Percentiles rank a stretch among this genome's conserved stretches.
phyloP scores from a whole-genome alignment of 2,888 invertebrate species.

The Chydorus sphaericus region DNA sequence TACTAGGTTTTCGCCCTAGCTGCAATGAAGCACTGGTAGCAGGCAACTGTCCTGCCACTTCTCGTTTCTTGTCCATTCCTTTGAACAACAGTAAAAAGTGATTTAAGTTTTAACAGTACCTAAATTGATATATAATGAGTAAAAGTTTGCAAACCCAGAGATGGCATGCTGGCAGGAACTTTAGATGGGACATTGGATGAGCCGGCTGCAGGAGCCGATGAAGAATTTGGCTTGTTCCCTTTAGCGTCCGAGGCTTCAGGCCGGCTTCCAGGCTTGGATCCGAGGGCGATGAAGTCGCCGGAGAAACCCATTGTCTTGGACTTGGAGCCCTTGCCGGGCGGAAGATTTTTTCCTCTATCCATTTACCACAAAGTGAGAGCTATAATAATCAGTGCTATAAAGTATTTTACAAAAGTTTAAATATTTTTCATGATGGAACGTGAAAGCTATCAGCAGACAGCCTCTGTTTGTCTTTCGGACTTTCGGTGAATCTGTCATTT shows the following conservation, averaged over 20 bases:
- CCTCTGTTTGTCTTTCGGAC: too few species aligned
- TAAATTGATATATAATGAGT: too few species aligned
- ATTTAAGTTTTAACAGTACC: too few species aligned
- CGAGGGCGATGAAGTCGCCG: constrained; percentile 66
- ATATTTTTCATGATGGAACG: not conserved
- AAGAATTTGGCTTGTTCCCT: not conserved
- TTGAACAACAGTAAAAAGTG: too few species aligned
- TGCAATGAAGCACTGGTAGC: too few species aligned
- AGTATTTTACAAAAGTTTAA: not conserved
- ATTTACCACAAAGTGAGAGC: too few species aligned
- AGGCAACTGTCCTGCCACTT: too few species aligned
- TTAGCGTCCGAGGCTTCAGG: constrained; percentile 38
- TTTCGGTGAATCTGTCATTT: too few species aligned
- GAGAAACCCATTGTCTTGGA: constrained; percentile 65
- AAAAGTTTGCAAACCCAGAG: too few species aligned
- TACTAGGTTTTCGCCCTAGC: too few species aligned
- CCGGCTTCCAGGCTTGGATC: constrained; percentile 49
- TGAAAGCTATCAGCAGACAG: too few species aligned
- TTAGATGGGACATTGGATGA: not conserved
- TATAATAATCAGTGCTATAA: not conserved
- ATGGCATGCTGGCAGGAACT: not conserved
- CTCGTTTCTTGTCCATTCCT: not conserved
- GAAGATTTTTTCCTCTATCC: constrained; percentile 56
- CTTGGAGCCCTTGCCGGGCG: constrained; percentile 49
- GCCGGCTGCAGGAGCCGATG: not conserved